Percentiles rank a stretch among this genome's conserved stretches.
phyloP scores from a whole-genome alignment of 2,888 invertebrate genomes.

The Andrena haemorrhoa region DNA sequence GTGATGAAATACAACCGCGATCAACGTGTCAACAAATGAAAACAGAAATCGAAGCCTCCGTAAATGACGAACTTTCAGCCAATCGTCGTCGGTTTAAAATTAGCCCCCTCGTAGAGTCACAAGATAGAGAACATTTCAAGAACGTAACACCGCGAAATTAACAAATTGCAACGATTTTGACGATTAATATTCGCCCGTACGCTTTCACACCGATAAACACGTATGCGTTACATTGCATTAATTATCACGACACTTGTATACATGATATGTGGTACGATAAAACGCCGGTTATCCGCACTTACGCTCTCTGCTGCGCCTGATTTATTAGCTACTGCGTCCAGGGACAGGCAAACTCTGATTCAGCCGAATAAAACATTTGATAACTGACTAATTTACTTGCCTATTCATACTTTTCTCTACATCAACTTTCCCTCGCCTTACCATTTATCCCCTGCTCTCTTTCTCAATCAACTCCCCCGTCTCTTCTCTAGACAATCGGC shows the following conservation, averaged over 20 bases:
- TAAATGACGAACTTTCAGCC: constrained; percentile 39
- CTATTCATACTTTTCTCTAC: not conserved
- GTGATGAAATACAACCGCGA: constrained; percentile 24
- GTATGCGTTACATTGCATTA: constrained; percentile 42
- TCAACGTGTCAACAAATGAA: constrained; percentile 42
- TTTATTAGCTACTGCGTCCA: not conserved
- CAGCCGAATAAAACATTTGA: too few relatives aligned
- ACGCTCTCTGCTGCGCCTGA: not conserved
- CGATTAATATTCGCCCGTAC: constrained; percentile 23
- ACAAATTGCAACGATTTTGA: constrained; percentile 14
- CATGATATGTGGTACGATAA: constrained; percentile 30
- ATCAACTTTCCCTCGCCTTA: not conserved
- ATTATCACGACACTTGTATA: constrained; percentile 55
- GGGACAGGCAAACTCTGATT: not conserved
- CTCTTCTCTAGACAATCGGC: not conserved
- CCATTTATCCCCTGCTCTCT: not conserved
- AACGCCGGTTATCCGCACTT: constrained; percentile 8
- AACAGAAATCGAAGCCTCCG: constrained; percentile 31
- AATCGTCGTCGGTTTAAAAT: constrained; percentile 39
- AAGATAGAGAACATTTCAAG: constrained; percentile 16
- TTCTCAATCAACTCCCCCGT: not conserved
- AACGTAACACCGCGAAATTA: constrained; percentile 18
- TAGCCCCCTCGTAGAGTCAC: constrained; percentile 41
- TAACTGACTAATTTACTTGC: too few relatives aligned
- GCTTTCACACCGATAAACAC: constrained; percentile 52